Conservation (phyloP, 2,888 invertebrate genomes). For the Caenorhabditis virilis region DNA sequence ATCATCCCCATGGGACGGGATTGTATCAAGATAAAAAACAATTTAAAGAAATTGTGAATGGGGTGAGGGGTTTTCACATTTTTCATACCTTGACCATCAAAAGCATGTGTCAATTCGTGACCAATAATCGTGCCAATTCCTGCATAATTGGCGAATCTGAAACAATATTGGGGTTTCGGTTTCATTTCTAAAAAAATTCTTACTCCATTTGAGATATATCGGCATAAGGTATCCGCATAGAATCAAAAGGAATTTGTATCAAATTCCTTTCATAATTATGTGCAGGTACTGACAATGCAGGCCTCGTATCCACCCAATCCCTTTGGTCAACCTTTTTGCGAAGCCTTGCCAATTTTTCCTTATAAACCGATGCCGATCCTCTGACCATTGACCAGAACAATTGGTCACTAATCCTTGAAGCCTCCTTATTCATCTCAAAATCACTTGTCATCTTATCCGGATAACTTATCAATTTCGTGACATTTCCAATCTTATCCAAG, state of each 20-base stretch:
- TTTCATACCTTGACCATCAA: constrained; percentile 41
- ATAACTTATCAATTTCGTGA: constrained; percentile 29
- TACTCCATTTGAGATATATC: constrained; percentile 39
- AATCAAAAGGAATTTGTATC: constrained; percentile 43
- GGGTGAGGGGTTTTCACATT: no score
- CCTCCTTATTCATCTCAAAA: constrained; percentile 37
- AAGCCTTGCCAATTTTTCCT: constrained; percentile 26
- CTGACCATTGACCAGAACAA: constrained; percentile 44
- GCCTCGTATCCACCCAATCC: constrained; percentile 44
- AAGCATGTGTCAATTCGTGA: constrained; percentile 48
- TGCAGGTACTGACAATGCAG: constrained; percentile 39
- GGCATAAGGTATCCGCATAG: constrained; percentile 32
- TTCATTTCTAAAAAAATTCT: constrained; percentile 3
- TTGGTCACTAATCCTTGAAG: constrained; percentile 20
- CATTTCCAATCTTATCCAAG: constrained; percentile 33
- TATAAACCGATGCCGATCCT: constrained; percentile 38
- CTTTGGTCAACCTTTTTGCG: constrained; percentile 31
- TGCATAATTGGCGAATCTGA: constrained; percentile 47
- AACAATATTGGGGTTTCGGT: neutral
- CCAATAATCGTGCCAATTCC: constrained; percentile 39
- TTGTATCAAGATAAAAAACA: no score
- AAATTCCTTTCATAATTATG: constrained; percentile 47
- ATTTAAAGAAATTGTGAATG: no score
- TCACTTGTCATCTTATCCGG: constrained; percentile 40
- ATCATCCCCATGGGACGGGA: no score